A percentile compares a stretch with the other conserved stretches of the same genome.
Conservation (phyloP, 2,888 invertebrate species). For the Caenorhabditis sinica region DNA sequence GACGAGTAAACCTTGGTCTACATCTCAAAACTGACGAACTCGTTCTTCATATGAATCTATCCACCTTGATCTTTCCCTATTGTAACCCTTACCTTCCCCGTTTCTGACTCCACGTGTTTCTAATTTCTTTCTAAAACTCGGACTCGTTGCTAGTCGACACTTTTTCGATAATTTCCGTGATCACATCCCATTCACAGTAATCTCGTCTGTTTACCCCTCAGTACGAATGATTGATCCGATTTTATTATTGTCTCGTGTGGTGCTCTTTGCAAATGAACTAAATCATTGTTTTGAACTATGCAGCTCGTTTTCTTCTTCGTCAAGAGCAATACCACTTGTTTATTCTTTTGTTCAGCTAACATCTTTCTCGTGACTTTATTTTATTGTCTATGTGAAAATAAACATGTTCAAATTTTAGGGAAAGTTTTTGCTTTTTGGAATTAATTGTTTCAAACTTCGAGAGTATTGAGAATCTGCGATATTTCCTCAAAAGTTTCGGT, state of each 20-base stretch:
- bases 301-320: slow-evolving; percentile 4
- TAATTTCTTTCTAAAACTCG: slow-evolving; percentile 39
- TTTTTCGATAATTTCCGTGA: slow-evolving; percentile 36
- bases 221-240: not conserved
- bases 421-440: not conserved
- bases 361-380: not conserved
- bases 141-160: slow-evolving; percentile 54
- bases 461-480: too few relatives aligned
- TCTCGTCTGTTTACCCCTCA: slow-evolving; percentile 28
- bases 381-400: slow-evolving; percentile 24
- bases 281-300: not conserved
- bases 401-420: slow-evolving; percentile 9
- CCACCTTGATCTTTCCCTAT: slow-evolving; percentile 49
- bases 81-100: slow-evolving; percentile 11
- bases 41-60: slow-evolving; percentile 63
- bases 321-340: slow-evolving; percentile 29
- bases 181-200: slow-evolving; percentile 19
- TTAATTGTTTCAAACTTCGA: not conserved
- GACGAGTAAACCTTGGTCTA: slow-evolving; percentile 86
- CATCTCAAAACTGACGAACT: slow-evolving; percentile 48
- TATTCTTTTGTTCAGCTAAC: not conserved
- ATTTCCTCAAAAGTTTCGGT: too few relatives aligned
- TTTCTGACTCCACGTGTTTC: slow-evolving; percentile 45
- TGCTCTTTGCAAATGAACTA: slow-evolving; percentile 4
- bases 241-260: slow-evolving; percentile 9